These are phyloP conservation scores for Mionectes olivaceus DNA, from an alignment of 2,797 vertebrate genomes.

Conservation along the genomic window DNA sequence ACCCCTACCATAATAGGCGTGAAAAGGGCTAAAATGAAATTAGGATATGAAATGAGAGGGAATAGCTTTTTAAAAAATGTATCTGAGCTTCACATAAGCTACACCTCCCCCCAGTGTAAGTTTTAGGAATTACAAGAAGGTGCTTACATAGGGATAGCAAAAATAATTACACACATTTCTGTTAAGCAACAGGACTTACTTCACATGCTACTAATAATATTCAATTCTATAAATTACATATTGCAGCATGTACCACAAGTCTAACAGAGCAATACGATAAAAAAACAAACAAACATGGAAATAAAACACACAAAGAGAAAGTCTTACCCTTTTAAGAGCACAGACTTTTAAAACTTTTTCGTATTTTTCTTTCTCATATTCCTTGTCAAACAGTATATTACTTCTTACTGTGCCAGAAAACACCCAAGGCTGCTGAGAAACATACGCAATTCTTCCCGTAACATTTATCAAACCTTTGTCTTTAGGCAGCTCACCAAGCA, in stretches of 20 bases:
- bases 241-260: rapidly evolving
- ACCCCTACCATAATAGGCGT: rapidly evolving
- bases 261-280: background rate
- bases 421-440: conserved; percentile 95
- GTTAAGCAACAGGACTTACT: background rate
- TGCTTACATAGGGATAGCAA: rapidly evolving
- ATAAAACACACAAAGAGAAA: background rate
- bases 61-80: background rate
- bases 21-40: background rate
- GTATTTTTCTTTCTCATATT: conserved; percentile 88
- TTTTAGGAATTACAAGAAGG: background rate
- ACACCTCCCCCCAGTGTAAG: background rate
- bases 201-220: background rate
- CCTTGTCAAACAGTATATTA: conserved; percentile 95
- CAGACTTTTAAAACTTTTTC: conserved; percentile 90
- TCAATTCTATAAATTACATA: background rate
- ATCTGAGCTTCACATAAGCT: background rate
- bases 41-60: background rate
- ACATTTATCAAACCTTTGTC: conserved; percentile 85
- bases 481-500: conserved; percentile 89
- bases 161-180: background rate
- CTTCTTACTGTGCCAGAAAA: conserved; percentile 94
- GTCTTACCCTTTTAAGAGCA: conserved; percentile 90
- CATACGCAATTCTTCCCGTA: conserved; percentile 88
- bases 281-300: rapidly evolving